A percentile compares a stretch with the other conserved stretches of the same genome.
Conservation (phyloP, 2,797 vertebrate genomes). For the Crocidura indochinensis region DNA sequence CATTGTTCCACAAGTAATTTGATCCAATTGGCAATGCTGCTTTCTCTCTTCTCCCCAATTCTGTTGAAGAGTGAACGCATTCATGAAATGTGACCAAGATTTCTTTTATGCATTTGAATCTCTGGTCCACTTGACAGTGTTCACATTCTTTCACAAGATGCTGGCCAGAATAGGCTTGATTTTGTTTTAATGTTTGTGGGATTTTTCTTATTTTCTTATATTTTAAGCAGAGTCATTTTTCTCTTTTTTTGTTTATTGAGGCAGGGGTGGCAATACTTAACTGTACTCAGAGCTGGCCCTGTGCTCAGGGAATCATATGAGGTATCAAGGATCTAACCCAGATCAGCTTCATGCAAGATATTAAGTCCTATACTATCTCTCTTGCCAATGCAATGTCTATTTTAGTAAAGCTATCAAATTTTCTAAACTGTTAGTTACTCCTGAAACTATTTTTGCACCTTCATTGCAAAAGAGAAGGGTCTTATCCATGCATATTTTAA, state of each 20-base stretch:
- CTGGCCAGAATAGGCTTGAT: background rate
- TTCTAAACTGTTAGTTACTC: background rate
- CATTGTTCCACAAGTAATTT: constrained; percentile 88
- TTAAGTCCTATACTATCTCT: too few species aligned
- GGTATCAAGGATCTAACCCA: too few species aligned
- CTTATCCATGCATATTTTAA: background rate
- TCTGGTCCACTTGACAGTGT: constrained; percentile 38
- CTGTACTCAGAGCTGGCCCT: too few species aligned
- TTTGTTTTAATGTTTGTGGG: background rate
- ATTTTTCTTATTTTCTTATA: background rate
- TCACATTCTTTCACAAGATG: constrained; percentile 50
- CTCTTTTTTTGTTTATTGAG: too few species aligned
- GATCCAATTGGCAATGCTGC: constrained; percentile 86
- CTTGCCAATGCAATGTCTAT: background rate
- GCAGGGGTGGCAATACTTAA: too few species aligned
- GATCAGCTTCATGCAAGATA: too few species aligned
- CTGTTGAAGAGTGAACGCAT: constrained; percentile 49
- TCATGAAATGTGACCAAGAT: constrained; percentile 80
- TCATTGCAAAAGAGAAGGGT: background rate
- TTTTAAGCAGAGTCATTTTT: too few species aligned
- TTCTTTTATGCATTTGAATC: constrained; percentile 58
- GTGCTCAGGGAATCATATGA: too few species aligned
- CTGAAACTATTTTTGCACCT: background rate
- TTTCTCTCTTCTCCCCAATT: constrained; percentile 47
- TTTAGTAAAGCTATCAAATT: background rate